Percentiles rank a stretch among this genome's conserved stretches.
These are phyloP conservation scores for Psilopsiagon aurifrons DNA, from an alignment of 2,113 vertebrate genomes.

Conservation along the genomic window DNA sequence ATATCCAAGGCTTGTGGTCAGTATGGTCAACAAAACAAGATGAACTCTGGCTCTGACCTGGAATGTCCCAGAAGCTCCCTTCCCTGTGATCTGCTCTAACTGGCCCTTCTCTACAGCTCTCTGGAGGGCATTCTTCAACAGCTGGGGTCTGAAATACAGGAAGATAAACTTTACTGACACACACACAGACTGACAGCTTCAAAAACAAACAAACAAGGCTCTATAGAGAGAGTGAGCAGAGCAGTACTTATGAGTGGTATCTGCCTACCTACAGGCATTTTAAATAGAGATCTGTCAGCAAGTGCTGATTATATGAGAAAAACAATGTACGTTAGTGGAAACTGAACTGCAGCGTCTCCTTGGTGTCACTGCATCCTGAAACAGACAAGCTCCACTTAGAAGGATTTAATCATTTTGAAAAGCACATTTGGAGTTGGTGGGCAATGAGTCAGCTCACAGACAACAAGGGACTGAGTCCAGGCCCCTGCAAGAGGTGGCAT, in stretches of 20 bases:
- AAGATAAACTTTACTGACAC: slow-evolving; percentile 39
- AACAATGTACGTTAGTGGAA: neutral
- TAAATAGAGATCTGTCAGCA: slow-evolving; percentile 22
- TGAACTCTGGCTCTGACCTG: slow-evolving; percentile 82
- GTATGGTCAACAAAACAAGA: neutral
- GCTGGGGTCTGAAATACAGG: slow-evolving; percentile 83
- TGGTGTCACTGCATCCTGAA: neutral
- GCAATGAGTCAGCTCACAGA: neutral
- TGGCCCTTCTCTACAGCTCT: slow-evolving; percentile 93
- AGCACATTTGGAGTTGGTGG: neutral
- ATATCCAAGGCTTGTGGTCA: neutral
- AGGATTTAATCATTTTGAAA: neutral
- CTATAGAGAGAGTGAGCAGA: neutral
- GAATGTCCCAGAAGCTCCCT: slow-evolving; percentile 95
- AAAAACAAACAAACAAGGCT: neutral
- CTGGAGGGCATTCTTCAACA: slow-evolving; percentile 92
- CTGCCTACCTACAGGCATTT: slow-evolving; percentile 22
- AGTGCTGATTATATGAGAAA: neutral
- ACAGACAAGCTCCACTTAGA: neutral
- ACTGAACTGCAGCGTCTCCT: neutral
- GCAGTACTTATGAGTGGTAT: neutral
- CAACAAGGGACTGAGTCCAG: neutral
- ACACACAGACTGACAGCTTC: neutral
- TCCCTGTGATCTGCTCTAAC: slow-evolving; percentile 96
- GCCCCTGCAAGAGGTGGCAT: neutral